A percentile compares a stretch with the other conserved stretches of the same genome.
These are phyloP conservation scores for Ips typographus DNA, from an alignment of 1,140 invertebrate genomes.

Conservation along the genomic window DNA sequence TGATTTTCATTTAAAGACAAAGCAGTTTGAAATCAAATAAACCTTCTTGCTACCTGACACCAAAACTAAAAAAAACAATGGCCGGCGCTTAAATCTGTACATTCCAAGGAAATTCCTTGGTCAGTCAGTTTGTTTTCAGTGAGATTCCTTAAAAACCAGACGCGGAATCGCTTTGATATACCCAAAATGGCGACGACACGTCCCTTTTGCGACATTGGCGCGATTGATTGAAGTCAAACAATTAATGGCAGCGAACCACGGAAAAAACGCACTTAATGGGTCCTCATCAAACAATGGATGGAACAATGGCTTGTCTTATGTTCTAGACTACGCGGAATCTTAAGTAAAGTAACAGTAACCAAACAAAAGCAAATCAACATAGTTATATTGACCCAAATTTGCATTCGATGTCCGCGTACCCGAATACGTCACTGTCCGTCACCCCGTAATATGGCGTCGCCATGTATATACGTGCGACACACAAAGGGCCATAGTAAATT, in stretches of 20 bases:
- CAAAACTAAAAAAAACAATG: too few species aligned
- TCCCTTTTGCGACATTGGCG: neutral
- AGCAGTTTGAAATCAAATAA: too few species aligned
- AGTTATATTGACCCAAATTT: neutral
- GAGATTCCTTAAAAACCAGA: constrained; percentile 11
- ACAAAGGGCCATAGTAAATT: constrained; percentile 12
- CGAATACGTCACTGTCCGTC: neutral
- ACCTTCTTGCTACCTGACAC: too few species aligned
- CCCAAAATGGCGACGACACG: constrained; percentile 6
- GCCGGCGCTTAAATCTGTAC: neutral
- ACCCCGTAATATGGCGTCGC: neutral
- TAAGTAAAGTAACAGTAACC: too few species aligned
- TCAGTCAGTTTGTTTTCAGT: neutral
- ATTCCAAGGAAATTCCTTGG: too few species aligned
- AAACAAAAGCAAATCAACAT: too few species aligned
- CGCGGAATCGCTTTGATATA: constrained; percentile 12
- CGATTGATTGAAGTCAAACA: neutral
- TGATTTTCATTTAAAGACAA: too few species aligned
- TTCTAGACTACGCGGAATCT: too few species aligned
- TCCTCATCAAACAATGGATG: too few species aligned
- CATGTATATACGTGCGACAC: constrained; percentile 11
- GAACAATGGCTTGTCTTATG: too few species aligned
- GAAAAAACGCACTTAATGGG: too few species aligned
- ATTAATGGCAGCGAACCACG: neutral
- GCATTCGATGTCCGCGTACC: neutral